These are phyloP conservation scores for Eclectus roratus DNA, from an alignment of 2,113 vertebrate genomes.

Conservation along the genomic window DNA sequence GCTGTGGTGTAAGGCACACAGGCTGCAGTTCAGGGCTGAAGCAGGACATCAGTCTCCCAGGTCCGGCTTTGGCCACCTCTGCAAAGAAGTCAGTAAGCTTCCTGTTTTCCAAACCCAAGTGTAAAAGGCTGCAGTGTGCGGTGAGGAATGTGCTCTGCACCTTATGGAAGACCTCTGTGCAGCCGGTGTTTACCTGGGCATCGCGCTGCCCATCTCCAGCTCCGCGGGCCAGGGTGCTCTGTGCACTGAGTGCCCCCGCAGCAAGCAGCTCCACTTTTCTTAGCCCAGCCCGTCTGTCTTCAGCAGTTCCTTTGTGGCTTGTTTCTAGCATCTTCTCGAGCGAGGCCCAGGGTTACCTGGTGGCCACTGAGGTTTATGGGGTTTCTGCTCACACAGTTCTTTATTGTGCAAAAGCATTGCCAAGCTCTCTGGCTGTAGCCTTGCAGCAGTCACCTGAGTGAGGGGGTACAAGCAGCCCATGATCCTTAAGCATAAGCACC, in stretches of 20 bases:
- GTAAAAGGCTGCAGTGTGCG: not conserved
- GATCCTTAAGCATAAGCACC: not conserved
- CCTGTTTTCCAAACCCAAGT: constrained; percentile 5
- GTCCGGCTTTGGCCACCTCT: not conserved
- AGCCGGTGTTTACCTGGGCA: not conserved
- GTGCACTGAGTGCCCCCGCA: not conserved
- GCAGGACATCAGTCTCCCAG: not conserved
- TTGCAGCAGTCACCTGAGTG: not conserved
- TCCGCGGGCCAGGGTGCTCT: not conserved
- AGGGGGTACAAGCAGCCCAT: not conserved
- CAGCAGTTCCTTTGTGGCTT: not conserved
- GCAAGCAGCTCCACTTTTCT: constrained; percentile 1
- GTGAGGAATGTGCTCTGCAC: not conserved
- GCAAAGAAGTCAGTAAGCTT: constrained; percentile 19
- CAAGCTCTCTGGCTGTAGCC: not conserved
- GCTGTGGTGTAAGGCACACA: rapidly evolving
- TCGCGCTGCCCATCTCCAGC: not conserved
- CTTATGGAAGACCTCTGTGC: not conserved
- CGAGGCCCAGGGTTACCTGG: not conserved
- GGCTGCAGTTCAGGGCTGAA: not conserved
- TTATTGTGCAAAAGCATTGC: not conserved
- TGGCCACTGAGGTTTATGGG: not conserved
- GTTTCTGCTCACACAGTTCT: not conserved
- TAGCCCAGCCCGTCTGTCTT: not conserved
- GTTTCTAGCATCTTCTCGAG: not conserved